Base-by-base conservation (phyloP, 1,140 invertebrate genomes). In the Adelges cooleyi region DNA sequence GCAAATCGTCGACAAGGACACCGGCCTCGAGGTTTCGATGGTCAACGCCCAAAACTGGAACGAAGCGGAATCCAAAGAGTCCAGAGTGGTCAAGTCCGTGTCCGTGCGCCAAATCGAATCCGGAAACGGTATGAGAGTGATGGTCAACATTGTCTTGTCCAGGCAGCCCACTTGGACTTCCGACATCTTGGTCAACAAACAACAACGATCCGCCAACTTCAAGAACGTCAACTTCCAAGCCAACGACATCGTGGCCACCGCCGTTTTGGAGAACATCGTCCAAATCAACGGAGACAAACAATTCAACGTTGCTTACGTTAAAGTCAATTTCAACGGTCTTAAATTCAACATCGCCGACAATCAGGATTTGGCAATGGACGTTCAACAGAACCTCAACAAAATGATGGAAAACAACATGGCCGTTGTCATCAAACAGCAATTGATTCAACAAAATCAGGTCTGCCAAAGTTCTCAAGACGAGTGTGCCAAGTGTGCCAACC, bases 371-470 rank as follows among this genome's bases (percentile, higher is more conserved):
- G 42, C 56, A 8, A 13, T 5, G 5, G 56, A 62, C 1, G 2
- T 62, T n/a, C 40, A 25, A 18, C 17, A 46, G 18, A 33, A 46
- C 44, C 42, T 62, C 0, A n/a, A 18, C 17, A 44, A 22, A 3
- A 62, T 62, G 38, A 20, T 62, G 0, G 56, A 62, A 4, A 48
- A 62, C 17, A 42, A 42, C 11, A 48, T 62, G 56, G 44, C 38
- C 11, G 56, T 42, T 13, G 56, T 42, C 15, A 11, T 62, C 3
- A 22, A 46, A 33, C 40, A 62, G 20, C 56, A 62, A 25, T 22
- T 62, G 42, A 46, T 46, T 9, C 42, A 33, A 15, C 40, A 48
- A 29, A 25, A 62, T 20, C 56, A 62, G 13, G 33, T 62, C 25
- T 62, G 40, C 13, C 44, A 62, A 33, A n/a, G n/a, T n/a, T n/a